Conservation (phyloP, 2,888 invertebrate species). For the Pecten maximus region DNA sequence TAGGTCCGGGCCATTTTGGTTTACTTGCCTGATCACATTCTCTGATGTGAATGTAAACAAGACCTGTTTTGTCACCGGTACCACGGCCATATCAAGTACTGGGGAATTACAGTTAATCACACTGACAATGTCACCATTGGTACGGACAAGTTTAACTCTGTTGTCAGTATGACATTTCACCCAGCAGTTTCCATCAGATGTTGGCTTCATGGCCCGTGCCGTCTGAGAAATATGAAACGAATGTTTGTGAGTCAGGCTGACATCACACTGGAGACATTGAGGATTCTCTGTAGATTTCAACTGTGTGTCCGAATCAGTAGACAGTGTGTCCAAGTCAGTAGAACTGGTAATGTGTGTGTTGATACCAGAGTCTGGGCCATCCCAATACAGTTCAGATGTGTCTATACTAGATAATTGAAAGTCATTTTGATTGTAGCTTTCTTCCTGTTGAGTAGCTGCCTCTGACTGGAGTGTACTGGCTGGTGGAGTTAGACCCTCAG, state of each 20-base stretch:
- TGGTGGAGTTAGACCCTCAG: not conserved
- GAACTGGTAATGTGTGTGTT: not conserved
- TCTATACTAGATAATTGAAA: not conserved
- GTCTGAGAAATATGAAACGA: not conserved
- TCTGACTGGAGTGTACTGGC: not conserved
- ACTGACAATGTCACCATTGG: not conserved
- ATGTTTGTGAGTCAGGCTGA: not conserved
- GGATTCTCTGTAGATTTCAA: not conserved
- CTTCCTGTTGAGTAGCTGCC: not conserved
- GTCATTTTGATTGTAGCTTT: not conserved
- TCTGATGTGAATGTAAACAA: not conserved
- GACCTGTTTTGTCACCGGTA: not conserved
- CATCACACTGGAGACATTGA: not conserved
- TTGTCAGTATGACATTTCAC: not conserved
- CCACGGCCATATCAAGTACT: not conserved
- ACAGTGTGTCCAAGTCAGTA: not conserved
- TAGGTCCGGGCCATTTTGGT: not conserved
- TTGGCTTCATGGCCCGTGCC: not conserved
- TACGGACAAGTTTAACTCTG: not conserved
- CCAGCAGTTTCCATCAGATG: not conserved
- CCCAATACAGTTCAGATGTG: not conserved
- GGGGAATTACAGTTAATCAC: not conserved
- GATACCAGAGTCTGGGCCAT: not conserved
- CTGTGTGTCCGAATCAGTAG: not conserved
- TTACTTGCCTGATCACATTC: not conserved